phyloP scores from a whole-genome alignment of 53 echinoderm and acorn worm genomes.

The Crossaster papposus region DNA sequence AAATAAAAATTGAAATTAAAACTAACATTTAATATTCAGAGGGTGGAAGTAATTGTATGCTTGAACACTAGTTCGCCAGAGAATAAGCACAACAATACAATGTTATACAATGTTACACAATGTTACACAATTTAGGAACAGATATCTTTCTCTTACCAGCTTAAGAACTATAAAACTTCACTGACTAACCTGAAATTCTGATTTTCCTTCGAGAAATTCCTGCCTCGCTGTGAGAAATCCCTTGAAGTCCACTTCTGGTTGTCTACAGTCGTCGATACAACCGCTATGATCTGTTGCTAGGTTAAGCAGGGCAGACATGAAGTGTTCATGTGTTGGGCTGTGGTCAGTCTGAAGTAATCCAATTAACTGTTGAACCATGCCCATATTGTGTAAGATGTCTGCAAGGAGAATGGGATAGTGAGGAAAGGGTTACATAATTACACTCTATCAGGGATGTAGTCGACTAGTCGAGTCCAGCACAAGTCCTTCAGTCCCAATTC shows the following conservation, averaged over 20 bases:
- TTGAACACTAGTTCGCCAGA: too few species aligned
- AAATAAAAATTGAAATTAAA: background rate
- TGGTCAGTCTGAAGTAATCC: constrained; percentile 75
- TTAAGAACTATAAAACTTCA: too few species aligned
- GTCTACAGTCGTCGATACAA: constrained; percentile 69
- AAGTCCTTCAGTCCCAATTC: too few species aligned
- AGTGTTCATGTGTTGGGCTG: constrained; percentile 74
- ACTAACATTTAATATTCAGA: background rate
- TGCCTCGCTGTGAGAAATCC: constrained; percentile 67
- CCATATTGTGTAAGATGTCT: constrained; percentile 86
- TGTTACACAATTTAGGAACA: too few species aligned
- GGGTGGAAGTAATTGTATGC: too few species aligned
- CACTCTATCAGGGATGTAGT: too few species aligned
- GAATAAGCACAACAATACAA: too few species aligned
- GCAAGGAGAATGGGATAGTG: background rate
- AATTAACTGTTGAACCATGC: constrained; percentile 89
- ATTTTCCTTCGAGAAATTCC: constrained; percentile 74
- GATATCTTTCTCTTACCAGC: too few species aligned
- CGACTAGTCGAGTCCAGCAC: too few species aligned
- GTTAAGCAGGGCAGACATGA: constrained; percentile 77
- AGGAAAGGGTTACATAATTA: background rate
- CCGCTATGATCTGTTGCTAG: constrained; percentile 75
- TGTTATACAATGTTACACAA: too few species aligned
- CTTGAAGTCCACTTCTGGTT: constrained; percentile 68
- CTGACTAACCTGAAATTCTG: constrained; percentile 79